These are phyloP conservation scores for Leucoptera coffeella DNA, from an alignment of 2,888 invertebrate genomes.

Conservation along the genomic window DNA sequence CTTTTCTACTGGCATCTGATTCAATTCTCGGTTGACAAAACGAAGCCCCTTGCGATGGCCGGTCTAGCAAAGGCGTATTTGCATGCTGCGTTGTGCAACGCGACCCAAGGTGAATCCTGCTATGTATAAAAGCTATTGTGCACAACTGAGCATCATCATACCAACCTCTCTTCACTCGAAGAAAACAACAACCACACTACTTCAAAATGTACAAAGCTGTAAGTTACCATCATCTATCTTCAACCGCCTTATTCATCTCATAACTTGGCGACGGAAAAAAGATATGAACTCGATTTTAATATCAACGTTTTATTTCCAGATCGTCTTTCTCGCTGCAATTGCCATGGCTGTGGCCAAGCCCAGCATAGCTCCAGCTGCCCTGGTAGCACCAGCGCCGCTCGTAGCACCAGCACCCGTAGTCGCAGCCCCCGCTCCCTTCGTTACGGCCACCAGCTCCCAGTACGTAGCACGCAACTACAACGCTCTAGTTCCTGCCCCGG, in stretches of 20 bases:
- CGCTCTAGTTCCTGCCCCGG: slow-evolving; percentile 25
- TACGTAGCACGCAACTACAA: slow-evolving; percentile 59
- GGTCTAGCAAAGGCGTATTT: too few relatives aligned
- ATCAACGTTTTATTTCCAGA: too few relatives aligned
- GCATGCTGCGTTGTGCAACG: too few relatives aligned
- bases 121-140: slow-evolving; percentile 43
- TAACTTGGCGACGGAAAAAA: too few relatives aligned
- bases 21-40: too few relatives aligned
- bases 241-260: too few relatives aligned
- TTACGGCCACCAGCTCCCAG: slow-evolving; percentile 62
- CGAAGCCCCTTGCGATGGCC: too few relatives aligned
- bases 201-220: slow-evolving; percentile 34
- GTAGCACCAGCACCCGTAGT: slow-evolving; percentile 17
- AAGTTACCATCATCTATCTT: too few relatives aligned
- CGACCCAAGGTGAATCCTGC: slow-evolving; percentile 43
- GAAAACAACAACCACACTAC: slow-evolving; percentile 13
- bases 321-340: slow-evolving; percentile 23
- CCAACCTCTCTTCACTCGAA: slow-evolving; percentile 25
- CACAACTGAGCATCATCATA: slow-evolving; percentile 24
- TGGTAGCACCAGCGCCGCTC: too few relatives aligned
- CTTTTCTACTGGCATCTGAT: too few relatives aligned
- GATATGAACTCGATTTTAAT: too few relatives aligned
- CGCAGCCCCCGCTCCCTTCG: slow-evolving; percentile 44
- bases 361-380: slow-evolving; percentile 15
- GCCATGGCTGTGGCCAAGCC: slow-evolving; percentile 26